phyloP scores from a whole-genome alignment of 2,113 vertebrate genomes.

The Lophura nycthemera region DNA sequence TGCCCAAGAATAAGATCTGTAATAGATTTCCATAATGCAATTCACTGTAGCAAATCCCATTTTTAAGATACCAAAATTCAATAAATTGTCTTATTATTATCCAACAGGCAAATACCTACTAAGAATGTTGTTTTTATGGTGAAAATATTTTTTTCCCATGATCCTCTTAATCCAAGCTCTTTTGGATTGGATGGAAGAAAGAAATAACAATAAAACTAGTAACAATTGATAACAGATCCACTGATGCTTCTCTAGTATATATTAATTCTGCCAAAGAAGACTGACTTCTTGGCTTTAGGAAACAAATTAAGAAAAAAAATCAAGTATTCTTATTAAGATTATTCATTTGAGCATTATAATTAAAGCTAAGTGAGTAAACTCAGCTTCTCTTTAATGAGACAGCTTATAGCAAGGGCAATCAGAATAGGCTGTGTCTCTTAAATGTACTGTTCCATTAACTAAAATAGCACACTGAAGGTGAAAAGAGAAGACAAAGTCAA shows the following conservation, averaged over 20 bases:
- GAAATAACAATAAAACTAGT: not conserved
- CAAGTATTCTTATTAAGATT: not conserved
- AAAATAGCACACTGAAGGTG: conserved; percentile 47
- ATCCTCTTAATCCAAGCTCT: not conserved
- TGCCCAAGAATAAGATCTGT: not conserved
- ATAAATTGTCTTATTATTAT: not conserved
- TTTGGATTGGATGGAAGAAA: not conserved
- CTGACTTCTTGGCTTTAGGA: not conserved
- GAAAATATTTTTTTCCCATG: not conserved
- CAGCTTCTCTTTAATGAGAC: not conserved
- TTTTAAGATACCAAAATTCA: not conserved
- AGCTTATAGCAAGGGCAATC: conserved; percentile 19
- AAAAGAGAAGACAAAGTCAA: conserved; percentile 33
- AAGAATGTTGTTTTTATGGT: not conserved
- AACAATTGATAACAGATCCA: not conserved
- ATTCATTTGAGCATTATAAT: not conserved
- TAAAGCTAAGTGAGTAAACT: not conserved
- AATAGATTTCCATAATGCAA: not conserved
- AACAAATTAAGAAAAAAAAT: not conserved
- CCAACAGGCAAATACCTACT: not conserved
- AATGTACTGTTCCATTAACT: not conserved
- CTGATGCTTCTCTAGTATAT: not conserved
- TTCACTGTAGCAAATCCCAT: not conserved
- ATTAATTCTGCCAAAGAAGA: not conserved
- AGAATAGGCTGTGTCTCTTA: not conserved